Conservation (phyloP, 2,888 invertebrate genomes). For the Anoncus sp. region DNA sequence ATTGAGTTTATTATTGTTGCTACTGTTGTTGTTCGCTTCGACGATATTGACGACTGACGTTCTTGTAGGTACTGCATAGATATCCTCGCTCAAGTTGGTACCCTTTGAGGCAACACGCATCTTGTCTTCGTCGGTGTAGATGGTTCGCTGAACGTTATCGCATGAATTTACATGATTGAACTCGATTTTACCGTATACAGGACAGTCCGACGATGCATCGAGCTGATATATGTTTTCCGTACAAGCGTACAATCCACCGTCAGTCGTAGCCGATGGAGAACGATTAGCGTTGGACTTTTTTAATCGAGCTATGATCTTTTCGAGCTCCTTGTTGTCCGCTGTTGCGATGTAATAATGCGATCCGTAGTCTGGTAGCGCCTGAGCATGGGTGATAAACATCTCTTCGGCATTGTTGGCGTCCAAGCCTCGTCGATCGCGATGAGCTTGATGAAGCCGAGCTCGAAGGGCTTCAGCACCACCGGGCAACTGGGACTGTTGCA, state of each 20-base stretch:
- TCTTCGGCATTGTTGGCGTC: conserved; percentile 88
- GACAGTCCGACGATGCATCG: conserved; percentile 68
- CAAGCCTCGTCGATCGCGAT: conserved; percentile 85
- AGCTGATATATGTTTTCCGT: conserved; percentile 73
- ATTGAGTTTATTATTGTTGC: conserved; percentile 66
- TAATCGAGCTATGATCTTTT: conserved; percentile 76
- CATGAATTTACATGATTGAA: conserved; percentile 66
- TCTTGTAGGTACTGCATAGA: conserved; percentile 60
- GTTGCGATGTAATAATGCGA: conserved; percentile 91
- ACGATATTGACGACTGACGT: conserved; percentile 43
- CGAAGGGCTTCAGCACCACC: conserved; percentile 77
- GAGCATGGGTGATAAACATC: conserved; percentile 89
- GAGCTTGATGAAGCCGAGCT: conserved; percentile 84
- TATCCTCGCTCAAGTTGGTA: conserved; percentile 63
- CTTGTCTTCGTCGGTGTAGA: conserved; percentile 70
- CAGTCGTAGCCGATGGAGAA: conserved; percentile 20
- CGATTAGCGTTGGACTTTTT: conserved; percentile 66
- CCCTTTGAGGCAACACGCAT: conserved; percentile 31
- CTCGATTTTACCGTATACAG: conserved; percentile 71
- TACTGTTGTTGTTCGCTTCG: conserved; percentile 66
- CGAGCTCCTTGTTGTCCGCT: conserved; percentile 78
- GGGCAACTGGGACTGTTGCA: conserved; percentile 74
- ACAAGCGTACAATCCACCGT: conserved; percentile 61
- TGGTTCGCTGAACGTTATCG: conserved; percentile 69
- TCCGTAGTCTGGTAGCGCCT: conserved; percentile 89